Evolutionary conservation across 2,888 invertebrate species (phyloP).

Genomic region (Eupeodes luniger): DNA sequence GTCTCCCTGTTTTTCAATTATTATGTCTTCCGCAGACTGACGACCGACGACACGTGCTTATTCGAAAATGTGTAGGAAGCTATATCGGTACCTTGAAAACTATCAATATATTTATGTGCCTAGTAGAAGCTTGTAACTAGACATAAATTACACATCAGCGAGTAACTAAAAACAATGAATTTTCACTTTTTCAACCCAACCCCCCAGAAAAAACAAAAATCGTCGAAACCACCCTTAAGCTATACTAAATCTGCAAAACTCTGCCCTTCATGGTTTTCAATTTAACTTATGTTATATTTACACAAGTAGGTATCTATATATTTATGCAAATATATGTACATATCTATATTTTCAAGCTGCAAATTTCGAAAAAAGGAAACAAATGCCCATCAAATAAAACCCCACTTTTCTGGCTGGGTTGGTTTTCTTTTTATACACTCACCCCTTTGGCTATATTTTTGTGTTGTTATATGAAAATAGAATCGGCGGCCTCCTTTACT

Average conservation of each 20-base stretch:
- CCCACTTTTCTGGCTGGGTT: background rate
- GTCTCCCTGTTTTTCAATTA: background rate
- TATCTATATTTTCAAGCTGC: background rate
- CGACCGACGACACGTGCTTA: constrained; percentile 7
- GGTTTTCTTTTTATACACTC: background rate
- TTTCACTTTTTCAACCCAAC: background rate
- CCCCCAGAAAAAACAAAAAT: background rate
- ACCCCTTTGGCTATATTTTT: constrained; percentile 4
- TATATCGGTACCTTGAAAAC: background rate
- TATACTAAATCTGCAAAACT: background rate
- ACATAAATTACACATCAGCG: background rate
- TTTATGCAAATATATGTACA: background rate
- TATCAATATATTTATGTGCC: background rate
- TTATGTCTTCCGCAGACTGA: background rate
- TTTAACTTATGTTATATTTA: constrained; percentile 5
- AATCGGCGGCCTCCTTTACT: constrained; percentile 11
- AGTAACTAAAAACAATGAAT: background rate
- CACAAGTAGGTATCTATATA: background rate
- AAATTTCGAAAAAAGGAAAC: background rate
- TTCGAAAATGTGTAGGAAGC: background rate
- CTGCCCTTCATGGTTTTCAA: constrained; percentile 11
- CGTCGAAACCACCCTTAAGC: background rate
- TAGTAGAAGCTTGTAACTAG: background rate
- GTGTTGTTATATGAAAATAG: constrained; percentile 25
- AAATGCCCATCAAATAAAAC: background rate